Conservation (phyloP, 2,888 invertebrate species). For the Meta bourneti region DNA sequence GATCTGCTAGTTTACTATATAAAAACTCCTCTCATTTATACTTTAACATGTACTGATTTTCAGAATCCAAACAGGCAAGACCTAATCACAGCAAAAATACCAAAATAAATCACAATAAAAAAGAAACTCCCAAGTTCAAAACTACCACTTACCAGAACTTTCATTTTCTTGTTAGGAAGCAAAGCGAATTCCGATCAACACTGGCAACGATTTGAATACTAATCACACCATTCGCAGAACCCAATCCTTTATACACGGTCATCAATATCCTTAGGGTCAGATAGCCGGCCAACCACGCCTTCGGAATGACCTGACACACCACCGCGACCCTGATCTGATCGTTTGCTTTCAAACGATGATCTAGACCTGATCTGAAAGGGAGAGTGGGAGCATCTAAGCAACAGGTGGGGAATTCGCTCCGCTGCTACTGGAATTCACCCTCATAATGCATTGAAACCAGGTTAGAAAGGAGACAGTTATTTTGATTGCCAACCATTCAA, state of each 20-base stretch:
- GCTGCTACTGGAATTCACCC: background rate
- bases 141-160: slow-evolving; percentile 30
- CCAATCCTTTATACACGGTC: slow-evolving; percentile 45
- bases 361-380: background rate
- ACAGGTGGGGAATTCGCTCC: background rate
- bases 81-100: too few relatives aligned
- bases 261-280: slow-evolving; percentile 15
- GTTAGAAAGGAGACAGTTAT: too few relatives aligned
- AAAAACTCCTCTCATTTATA: too few relatives aligned
- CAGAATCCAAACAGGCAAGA: too few relatives aligned
- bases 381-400: background rate
- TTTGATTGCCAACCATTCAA: too few relatives aligned
- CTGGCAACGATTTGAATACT: background rate
- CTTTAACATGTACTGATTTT: too few relatives aligned
- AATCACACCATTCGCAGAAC: background rate
- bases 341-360: background rate
- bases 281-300: slow-evolving; percentile 32
- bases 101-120: too few relatives aligned
- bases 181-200: background rate
- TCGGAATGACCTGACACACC: slow-evolving; percentile 38
- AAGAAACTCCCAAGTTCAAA: background rate
- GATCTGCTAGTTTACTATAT: too few relatives aligned
- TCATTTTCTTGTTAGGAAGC: slow-evolving; percentile 3
- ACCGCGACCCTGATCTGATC: background rate
- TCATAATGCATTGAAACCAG: too few relatives aligned